These are phyloP conservation scores for Molanna angustata DNA, from an alignment of 2,888 invertebrate genomes.

Conservation along the genomic window DNA sequence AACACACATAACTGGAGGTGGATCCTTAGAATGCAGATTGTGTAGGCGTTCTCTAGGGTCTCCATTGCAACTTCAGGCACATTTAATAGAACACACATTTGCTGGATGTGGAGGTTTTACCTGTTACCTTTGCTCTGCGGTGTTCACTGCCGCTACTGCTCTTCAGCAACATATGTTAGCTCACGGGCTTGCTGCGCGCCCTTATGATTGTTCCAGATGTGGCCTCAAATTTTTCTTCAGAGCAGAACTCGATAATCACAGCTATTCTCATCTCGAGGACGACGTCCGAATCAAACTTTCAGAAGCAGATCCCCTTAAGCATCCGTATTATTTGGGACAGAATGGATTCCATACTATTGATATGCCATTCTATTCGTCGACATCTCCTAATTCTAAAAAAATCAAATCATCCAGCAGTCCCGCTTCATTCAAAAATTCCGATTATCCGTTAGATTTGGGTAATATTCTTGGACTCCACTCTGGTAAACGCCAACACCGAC, in stretches of 20 bases:
- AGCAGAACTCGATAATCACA: conserved; percentile 87
- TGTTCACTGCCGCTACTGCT: conserved; percentile 80
- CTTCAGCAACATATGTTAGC: conserved; percentile 80
- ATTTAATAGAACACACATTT: conserved; percentile 90
- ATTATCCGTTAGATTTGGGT: conserved; percentile 23
- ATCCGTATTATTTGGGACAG: conserved; percentile 28
- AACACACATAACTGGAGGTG: conserved; percentile 53
- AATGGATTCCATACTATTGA: conserved; percentile 30
- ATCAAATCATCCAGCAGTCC: conserved; percentile 31
- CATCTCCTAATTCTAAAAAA: conserved; percentile 26
- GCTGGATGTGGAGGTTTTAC: conserved; percentile 80
- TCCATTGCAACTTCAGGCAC: conserved; percentile 79
- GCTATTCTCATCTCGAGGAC: conserved; percentile 58
- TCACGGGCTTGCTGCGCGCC: conserved; percentile 76
- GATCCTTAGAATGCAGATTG: conserved; percentile 71
- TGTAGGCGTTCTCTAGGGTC: conserved; percentile 77
- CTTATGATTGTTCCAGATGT: conserved; percentile 84
- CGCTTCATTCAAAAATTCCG: conserved; percentile 20
- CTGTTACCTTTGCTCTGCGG: conserved; percentile 85
- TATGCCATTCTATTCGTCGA: conserved; percentile 20
- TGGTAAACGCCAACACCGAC: conserved; percentile 21
- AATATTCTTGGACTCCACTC: conserved; percentile 26
- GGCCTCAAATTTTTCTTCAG: conserved; percentile 86
- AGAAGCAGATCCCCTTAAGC: conserved; percentile 21
- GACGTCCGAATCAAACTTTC: conserved; percentile 39